Base-by-base conservation (phyloP, 2,888 invertebrate genomes). In the Digitonthophagus gazella region DNA sequence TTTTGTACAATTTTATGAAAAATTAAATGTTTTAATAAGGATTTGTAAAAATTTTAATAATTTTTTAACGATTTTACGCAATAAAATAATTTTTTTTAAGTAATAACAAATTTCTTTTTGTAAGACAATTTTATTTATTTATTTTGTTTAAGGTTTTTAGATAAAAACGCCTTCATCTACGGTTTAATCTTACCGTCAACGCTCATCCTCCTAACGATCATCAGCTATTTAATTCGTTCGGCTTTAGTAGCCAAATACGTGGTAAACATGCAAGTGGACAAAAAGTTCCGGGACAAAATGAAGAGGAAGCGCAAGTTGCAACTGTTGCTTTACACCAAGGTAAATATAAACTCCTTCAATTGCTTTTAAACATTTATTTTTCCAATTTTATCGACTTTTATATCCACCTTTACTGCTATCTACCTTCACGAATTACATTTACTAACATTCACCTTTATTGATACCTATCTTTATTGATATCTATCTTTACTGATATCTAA, bases 201-300 rank as follows among this genome's bases (percentile, higher is more conserved):
- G 57, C 72, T 85, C 58, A 79, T 87, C 28, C 80, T 86, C 6
- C 75, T 85, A 57, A 77, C 82, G 68, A 83, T 85, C 22, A 80
- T 84, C 56, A 82, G 85, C 69, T 85, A 86, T 73, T 82, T 86
- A 68, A 74, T 84, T 56, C 84, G 86, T 74, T 86, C 88, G 22
- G 86, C 87, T 16, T 82, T 86, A 66, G 84, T 87, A 8, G 86
- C 88, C 11, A 84, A 87, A 75, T 86, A 87, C 78, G 86, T 87
- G 55, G 86, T 86, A 77, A 86, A 85, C 74, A 85, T 88, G 84
- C 87, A 88, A 75, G 80, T 87, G 71, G 87, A 88, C 73, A 83
- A 85, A 70, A 85, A 86, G 75, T 84, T 86, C 58, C 84, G 87
- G 58, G 86, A 87, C 75, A 88, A 87, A 79, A 86, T 88, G 86